Evolutionary conservation across 2,113 vertebrate species (phyloP).

Genomic region (Silurus meridionalis): DNA sequence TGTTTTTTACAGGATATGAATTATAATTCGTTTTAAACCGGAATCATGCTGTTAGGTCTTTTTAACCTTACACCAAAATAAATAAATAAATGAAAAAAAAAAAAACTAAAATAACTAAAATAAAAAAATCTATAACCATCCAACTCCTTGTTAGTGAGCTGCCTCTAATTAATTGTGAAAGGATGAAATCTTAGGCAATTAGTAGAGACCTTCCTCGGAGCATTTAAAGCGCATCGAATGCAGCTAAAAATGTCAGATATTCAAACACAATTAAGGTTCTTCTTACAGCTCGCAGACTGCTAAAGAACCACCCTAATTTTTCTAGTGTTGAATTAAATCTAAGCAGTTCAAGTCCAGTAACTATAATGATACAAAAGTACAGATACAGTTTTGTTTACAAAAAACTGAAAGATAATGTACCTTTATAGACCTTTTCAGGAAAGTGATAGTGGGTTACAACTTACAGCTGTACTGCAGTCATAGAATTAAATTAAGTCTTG

Average conservation of each 20-base stretch:
- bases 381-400: no score
- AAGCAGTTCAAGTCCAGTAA: no score
- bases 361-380: no score
- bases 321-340: no score
- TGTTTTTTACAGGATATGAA: conserved; percentile 25
- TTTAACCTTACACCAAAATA: neutral
- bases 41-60: conserved; percentile 29
- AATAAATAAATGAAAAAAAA: neutral
- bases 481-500: no score
- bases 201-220: conserved; percentile 50
- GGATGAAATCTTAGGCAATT: conserved; percentile 58
- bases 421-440: no score
- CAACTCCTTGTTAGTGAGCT: conserved; percentile 1
- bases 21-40: conserved; percentile 51
- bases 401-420: no score
- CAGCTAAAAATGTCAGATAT: conserved; percentile 52
- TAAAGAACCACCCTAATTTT: neutral
- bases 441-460: no score
- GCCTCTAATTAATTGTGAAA: conserved; percentile 26
- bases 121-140: neutral
- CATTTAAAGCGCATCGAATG: conserved; percentile 54
- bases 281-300: conserved; percentile 1
- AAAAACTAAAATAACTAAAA: neutral
- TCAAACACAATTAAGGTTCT: conserved; percentile 37
- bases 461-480: no score